phyloP scores from a whole-genome alignment of 2,888 invertebrate species.

The Lasius platythorax region DNA sequence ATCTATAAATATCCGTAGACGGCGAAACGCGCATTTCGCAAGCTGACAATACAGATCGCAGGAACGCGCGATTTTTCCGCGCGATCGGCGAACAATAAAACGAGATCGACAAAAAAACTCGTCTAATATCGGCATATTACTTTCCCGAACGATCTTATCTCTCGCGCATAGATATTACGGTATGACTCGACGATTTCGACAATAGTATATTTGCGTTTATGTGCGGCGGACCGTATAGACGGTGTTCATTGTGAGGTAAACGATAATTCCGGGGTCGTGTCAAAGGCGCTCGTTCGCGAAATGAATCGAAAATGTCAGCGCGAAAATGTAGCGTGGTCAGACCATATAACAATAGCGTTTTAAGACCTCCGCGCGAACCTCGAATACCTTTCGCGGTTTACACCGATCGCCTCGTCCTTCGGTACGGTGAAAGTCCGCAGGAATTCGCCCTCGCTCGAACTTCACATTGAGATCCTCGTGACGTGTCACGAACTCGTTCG shows the following conservation, averaged over 20 bases:
- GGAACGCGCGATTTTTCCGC: not conserved
- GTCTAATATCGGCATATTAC: slow-evolving; percentile 28
- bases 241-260: slow-evolving; percentile 14
- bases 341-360: slow-evolving; percentile 51
- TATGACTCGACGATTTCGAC: slow-evolving; percentile 43
- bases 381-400: slow-evolving; percentile 58
- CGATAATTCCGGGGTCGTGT: slow-evolving; percentile 48
- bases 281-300: slow-evolving; percentile 45
- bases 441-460: slow-evolving; percentile 79
- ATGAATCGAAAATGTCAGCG: slow-evolving; percentile 55
- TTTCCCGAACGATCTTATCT: slow-evolving; percentile 52
- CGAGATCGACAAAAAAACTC: slow-evolving; percentile 11
- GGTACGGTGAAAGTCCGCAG: slow-evolving; percentile 76
- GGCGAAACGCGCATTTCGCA: not conserved
- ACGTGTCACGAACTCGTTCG: slow-evolving; percentile 73
- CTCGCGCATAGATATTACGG: slow-evolving; percentile 36
- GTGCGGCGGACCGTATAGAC: slow-evolving; percentile 11
- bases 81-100: slow-evolving; percentile 32
- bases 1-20: not conserved
- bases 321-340: slow-evolving; percentile 1
- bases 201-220: slow-evolving; percentile 8
- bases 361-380: slow-evolving; percentile 31
- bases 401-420: slow-evolving; percentile 70
- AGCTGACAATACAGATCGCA: not conserved
- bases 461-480: slow-evolving; percentile 79